Evolutionary conservation across 1,140 invertebrate genomes (phyloP).

Genomic region (Pectinophora gossypiella): DNA sequence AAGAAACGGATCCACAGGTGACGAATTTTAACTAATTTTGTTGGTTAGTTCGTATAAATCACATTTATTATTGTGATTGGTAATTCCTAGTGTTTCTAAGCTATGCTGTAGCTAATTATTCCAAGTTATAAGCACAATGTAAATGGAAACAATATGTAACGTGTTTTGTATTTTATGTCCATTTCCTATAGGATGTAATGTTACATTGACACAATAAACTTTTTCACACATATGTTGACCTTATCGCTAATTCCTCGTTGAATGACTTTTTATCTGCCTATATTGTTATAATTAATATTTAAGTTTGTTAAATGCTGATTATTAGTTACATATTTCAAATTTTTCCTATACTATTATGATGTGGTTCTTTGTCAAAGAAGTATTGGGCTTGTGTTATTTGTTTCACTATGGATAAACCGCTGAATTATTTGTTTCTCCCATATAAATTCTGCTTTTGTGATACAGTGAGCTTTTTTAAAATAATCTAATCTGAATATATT

Average conservation of each 20-base stretch:
- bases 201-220: conserved; percentile 1
- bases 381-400: no score
- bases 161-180: neutral
- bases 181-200: neutral
- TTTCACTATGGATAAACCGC: neutral
- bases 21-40: neutral
- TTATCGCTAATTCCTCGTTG: conserved; percentile 39
- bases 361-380: no score
- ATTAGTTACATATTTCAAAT: neutral
- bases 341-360: no score
- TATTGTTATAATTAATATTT: neutral
- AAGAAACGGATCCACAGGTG: conserved; percentile 76
- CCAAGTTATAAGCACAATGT: no score
- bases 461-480: no score
- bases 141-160: no score
- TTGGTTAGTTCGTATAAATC: neutral
- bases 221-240: neutral
- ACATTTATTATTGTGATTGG: neutral
- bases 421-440: no score
- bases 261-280: conserved; percentile 42
- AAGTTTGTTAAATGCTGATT: neutral
- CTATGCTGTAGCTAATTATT: no score
- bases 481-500: no score
- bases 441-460: neutral
- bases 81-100: no score